A percentile compares a stretch with the other conserved stretches of the same genome.
Conservation (phyloP, 2,113 vertebrate genomes). For the Percopsis transmontana region DNA sequence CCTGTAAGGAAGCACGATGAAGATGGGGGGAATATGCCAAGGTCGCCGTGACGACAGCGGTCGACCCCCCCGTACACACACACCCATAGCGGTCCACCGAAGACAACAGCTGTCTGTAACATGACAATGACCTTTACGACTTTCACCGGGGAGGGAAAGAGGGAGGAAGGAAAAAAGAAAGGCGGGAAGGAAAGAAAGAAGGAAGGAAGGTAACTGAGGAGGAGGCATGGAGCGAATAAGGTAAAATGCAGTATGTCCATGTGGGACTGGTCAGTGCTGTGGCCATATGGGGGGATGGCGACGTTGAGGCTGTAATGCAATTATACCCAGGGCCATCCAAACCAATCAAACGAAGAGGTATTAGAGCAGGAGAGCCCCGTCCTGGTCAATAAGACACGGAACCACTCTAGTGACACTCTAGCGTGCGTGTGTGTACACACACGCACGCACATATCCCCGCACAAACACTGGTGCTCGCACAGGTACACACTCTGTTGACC, state of each 20-base stretch:
- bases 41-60: constrained; percentile 36
- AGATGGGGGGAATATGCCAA: constrained; percentile 30
- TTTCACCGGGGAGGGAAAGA: constrained; percentile 29
- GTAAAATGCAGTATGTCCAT: not conserved
- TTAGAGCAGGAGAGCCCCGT: constrained; percentile 68
- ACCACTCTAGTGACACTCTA: constrained; percentile 69
- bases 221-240: not conserved
- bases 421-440: not conserved
- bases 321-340: constrained; percentile 76
- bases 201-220: not conserved
- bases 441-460: constrained; percentile 9
- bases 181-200: not conserved
- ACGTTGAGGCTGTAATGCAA: constrained; percentile 66
- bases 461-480: constrained; percentile 32
- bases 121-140: constrained; percentile 54
- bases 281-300: constrained; percentile 41
- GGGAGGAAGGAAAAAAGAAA: not conserved
- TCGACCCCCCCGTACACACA: constrained; percentile 24
- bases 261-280: constrained; percentile 36
- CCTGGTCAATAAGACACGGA: constrained; percentile 73
- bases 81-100: constrained; percentile 32
- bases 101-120: constrained; percentile 56
- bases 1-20: not conserved
- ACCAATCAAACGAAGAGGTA: constrained; percentile 79
- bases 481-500: constrained; percentile 73